A percentile compares a stretch with the other conserved stretches of the same genome.
These are phyloP conservation scores for Centropristis striata DNA, from an alignment of 2,113 vertebrate species.

Conservation along the genomic window DNA sequence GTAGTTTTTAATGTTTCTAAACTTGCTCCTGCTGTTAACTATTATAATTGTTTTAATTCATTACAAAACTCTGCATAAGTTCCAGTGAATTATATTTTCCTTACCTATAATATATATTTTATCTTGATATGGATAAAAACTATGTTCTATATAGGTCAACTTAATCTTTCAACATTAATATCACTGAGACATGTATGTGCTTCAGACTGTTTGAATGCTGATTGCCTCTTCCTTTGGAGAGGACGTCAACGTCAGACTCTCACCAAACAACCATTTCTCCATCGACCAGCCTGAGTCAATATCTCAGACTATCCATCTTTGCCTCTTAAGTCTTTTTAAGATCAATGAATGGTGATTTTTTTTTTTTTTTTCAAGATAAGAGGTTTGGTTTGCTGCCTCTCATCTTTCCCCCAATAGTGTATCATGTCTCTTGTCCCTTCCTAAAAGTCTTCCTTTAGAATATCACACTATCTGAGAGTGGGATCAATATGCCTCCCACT, in stretches of 20 bases:
- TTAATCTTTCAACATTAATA: not conserved
- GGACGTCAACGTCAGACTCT: conserved; percentile 38
- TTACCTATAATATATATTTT: not conserved
- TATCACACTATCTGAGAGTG: conserved; percentile 14
- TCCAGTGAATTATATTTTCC: too few relatives aligned
- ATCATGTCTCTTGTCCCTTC: not conserved
- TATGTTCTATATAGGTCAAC: not conserved
- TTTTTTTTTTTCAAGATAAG: conserved; percentile 9
- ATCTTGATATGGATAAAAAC: not conserved
- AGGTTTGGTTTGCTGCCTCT: conserved; percentile 11
- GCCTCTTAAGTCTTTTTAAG: conserved; percentile 27
- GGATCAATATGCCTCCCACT: conserved; percentile 61
- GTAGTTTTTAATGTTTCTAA: too few relatives aligned
- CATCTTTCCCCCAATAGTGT: not conserved
- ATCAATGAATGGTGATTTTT: conserved; percentile 29
- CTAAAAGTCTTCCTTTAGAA: conserved; percentile 51
- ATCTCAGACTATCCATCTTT: conserved; percentile 26
- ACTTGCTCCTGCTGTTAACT: too few relatives aligned
- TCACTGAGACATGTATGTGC: not conserved
- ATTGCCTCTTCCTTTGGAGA: conserved; percentile 29
- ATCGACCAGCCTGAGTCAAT: conserved; percentile 55
- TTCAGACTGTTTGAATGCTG: conserved; percentile 38
- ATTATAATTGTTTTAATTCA: too few relatives aligned
- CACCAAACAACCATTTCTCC: conserved; percentile 33
- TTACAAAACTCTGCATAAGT: too few relatives aligned